Percentiles rank a stretch among this genome's conserved stretches.
Conservation (phyloP, 1,140 invertebrate species). For the Portunus trituberculatus region DNA sequence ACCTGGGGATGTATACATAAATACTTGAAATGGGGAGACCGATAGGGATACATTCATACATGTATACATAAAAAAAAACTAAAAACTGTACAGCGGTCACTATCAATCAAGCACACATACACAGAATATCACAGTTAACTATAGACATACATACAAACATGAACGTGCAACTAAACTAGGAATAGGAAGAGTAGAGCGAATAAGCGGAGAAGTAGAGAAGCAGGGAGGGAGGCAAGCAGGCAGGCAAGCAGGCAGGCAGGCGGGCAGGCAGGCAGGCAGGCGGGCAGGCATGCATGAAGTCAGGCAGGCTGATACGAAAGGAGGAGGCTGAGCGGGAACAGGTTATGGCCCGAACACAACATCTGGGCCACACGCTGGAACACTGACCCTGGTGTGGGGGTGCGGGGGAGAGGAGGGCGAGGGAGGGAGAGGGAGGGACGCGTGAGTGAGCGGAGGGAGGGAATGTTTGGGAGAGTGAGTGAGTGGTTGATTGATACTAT, state of each 20-base stretch:
- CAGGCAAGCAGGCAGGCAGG: not conserved
- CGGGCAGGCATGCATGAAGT: not conserved
- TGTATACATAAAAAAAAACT: no score
- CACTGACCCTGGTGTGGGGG: not conserved
- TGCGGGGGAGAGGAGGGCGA: not conserved
- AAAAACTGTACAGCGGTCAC: not conserved
- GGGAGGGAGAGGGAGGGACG: not conserved
- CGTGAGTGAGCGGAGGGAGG: not conserved
- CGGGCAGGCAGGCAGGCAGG: not conserved
- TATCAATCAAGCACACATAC: not conserved
- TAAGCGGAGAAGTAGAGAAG: no score
- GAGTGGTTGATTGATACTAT: not conserved
- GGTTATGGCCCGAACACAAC: not conserved
- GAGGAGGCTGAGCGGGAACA: not conserved
- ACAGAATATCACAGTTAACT: not conserved
- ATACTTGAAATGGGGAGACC: no score
- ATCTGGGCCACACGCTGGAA: not conserved
- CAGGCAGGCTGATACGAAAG: no score
- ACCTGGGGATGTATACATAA: no score
- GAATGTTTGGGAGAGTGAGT: not conserved
- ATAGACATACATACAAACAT: no score
- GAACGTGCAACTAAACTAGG: no score
- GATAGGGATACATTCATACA: no score
- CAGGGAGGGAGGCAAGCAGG: not conserved
- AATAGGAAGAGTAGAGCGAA: no score